Conservation (phyloP, 2,113 vertebrate species). For the Bos javanicus region DNA sequence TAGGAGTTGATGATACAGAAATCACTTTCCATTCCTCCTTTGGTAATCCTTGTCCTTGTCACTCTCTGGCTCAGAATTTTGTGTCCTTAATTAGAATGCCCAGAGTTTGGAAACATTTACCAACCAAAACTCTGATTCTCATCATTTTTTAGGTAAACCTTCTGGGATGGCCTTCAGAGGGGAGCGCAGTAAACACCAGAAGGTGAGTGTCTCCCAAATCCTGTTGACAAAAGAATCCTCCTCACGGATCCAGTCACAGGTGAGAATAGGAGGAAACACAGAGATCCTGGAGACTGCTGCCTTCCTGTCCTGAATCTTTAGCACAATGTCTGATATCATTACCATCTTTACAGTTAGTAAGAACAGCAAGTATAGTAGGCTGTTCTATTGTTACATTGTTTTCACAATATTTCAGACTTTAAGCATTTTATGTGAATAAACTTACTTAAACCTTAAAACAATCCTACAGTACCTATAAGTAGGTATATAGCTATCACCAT, state of each 20-base stretch:
- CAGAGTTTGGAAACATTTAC: not conserved
- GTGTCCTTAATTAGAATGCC: not conserved
- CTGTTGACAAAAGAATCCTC: not conserved
- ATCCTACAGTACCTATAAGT: not conserved
- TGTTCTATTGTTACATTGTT: not conserved
- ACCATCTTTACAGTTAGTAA: not conserved
- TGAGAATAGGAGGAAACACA: not conserved
- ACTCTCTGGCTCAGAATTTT: not conserved
- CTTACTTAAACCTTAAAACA: not conserved
- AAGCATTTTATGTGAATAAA: not conserved
- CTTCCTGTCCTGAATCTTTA: not conserved
- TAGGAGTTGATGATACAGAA: not conserved
- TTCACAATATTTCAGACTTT: not conserved
- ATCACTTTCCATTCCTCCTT: not conserved
- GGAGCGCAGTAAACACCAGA: slow-evolving; percentile 31
- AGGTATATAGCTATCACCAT: not conserved
- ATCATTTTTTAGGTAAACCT: slow-evolving; percentile 46
- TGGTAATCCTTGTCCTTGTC: not conserved
- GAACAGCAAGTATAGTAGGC: not conserved
- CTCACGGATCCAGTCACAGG: not conserved
- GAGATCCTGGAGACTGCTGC: not conserved
- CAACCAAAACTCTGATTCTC: not conserved
- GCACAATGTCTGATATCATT: not conserved
- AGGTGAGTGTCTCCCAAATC: slow-evolving; percentile 37
- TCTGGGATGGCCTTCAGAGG: not conserved